A percentile compares a stretch with the other conserved stretches of the same genome.
Evolutionary conservation across 2,113 vertebrate species (phyloP).

Genomic region (Tursiops truncatus): DNA sequence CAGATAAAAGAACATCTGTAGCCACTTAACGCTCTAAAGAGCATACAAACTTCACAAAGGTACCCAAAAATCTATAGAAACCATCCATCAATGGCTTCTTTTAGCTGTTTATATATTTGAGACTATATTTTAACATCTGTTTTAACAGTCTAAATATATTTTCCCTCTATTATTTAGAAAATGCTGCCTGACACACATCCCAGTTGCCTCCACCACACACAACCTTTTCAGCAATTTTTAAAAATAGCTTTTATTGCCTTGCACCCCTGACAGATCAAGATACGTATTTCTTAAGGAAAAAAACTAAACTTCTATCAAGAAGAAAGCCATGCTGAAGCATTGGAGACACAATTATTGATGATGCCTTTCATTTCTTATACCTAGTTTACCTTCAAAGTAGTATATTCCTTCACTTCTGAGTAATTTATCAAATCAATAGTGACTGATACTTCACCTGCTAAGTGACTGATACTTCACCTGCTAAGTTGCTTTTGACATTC

Average conservation of each 20-base stretch:
- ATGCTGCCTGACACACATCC: neutral
- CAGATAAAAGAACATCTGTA: neutral
- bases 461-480: neutral
- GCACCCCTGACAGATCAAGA: neutral
- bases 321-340: neutral
- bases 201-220: neutral
- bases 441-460: neutral
- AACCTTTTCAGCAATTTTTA: neutral
- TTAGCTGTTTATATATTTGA: neutral
- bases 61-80: neutral
- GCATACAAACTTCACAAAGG: neutral
- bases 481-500: neutral
- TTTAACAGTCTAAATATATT: slow-evolving; percentile 5
- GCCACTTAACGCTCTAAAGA: neutral
- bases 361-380: neutral
- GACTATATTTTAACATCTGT: neutral
- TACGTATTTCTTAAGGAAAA: neutral
- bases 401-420: slow-evolving; percentile 17
- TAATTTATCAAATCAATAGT: neutral
- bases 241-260: neutral
- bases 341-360: neutral
- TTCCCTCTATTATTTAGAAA: neutral
- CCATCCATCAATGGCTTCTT: neutral
- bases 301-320: neutral
- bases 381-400: slow-evolving; percentile 30